Evolutionary conservation across 2,888 invertebrate genomes (phyloP), one percentile per base, ranked within the genome.

Genomic region (Drosophila neotestacea): DNA sequence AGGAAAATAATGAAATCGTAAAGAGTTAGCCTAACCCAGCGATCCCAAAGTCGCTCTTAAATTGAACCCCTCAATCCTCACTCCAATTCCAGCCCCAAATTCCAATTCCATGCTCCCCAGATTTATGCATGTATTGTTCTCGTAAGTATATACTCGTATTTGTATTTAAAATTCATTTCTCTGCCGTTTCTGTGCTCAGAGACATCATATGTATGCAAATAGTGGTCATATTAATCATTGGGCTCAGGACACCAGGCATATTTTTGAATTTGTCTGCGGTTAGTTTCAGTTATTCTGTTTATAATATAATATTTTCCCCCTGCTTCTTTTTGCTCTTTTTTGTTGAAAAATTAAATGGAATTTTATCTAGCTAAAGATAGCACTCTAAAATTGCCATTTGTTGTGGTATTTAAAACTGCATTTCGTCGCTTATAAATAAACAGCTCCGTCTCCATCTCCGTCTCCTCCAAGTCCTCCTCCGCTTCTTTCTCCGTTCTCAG

Each of bases 1-100:
- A 72, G 76, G 68, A 73, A 88, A 88, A 85, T 88, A 85, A 85
- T 85, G 84, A 85, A 85, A 85, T 85, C 84, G 84, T 85, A 85
- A 84, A 84, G 88, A 88, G 88, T 80, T 85, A 75, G 66, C 78
- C 58, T 58, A 64, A 65, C 65, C 60, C 50, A 28, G 9, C 38
- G 39, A 32, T 48, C 44, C 55, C 46, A 44, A 34, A n/a, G 34
- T 36, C 13, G 44, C 46, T 54, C 55, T 32, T 55, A 62, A 62
- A 62, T 62, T 62, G 55, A 46, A 42, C 47, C 55, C 50, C 46
- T 22, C 50, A 48, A 73, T 48, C 63, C 60, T 11, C 22, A n/a
- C 7, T 27, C n/a, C 13, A 22, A 28, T 7, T 36, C 30, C n/a
- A 4, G 2, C 4, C 22, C 30, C 2, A 4, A 9, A 16, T 10